Conservation (phyloP, 35 echinoderm and acorn worm species). For the Strongylocentrotus purpuratus region DNA sequence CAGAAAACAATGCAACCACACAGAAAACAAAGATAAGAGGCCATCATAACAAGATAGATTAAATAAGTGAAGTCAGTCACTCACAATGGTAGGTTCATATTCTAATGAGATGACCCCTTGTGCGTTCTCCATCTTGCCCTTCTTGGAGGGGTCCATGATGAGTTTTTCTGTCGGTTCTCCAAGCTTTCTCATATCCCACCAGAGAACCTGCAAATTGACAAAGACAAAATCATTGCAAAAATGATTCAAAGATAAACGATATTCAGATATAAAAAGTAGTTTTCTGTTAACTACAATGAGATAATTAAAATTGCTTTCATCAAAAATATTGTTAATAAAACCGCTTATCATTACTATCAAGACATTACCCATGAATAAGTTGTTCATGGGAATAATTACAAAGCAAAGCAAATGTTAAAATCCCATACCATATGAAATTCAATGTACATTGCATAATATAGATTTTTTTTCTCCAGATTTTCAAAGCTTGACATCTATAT, state of each 20-base stretch:
- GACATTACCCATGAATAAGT: not conserved
- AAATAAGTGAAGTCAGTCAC: conserved; percentile 11
- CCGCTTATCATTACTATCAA: not conserved
- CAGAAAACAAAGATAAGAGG: not conserved
- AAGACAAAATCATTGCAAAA: not conserved
- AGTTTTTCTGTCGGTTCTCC: conserved; percentile 98
- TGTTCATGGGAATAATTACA: not conserved
- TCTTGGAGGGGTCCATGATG: conserved; percentile 96
- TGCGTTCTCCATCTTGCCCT: conserved; percentile 89
- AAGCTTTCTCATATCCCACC: conserved; percentile 96
- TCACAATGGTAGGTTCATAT: conserved; percentile 98
- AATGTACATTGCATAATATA: too few species aligned
- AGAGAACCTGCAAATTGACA: conserved; percentile 67
- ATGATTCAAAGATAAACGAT: not conserved
- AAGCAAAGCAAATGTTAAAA: too few species aligned
- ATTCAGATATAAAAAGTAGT: not conserved
- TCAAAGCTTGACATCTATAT: too few species aligned
- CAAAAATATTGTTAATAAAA: not conserved
- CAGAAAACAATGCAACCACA: not conserved
- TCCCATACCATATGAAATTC: too few species aligned
- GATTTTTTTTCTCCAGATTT: too few species aligned
- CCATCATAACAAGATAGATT: not conserved
- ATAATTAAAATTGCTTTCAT: too few species aligned
- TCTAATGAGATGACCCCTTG: conserved; percentile 93
- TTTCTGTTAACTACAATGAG: too few species aligned